Percentiles rank a stretch among this genome's conserved stretches.
phyloP scores from a whole-genome alignment of 2,113 vertebrate species.

The Heptranchias perlo region DNA sequence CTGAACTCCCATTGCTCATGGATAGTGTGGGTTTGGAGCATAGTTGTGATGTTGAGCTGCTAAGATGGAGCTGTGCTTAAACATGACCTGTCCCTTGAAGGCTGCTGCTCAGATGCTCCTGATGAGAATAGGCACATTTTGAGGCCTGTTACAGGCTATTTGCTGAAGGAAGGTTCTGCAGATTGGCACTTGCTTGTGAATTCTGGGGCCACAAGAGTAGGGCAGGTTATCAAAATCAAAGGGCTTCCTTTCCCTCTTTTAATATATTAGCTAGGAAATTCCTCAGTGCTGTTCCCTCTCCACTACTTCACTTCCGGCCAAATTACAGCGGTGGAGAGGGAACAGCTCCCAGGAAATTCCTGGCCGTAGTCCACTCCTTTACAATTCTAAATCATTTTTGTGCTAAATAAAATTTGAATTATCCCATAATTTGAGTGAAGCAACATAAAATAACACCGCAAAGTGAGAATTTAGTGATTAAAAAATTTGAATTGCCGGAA shows the following conservation, averaged over 20 bases:
- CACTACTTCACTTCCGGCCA: not conserved
- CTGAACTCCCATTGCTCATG: not conserved
- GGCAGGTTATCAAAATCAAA: not conserved
- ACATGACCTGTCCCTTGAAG: not conserved
- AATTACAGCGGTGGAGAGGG: too few relatives aligned
- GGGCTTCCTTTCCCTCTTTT: not conserved
- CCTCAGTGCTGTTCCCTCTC: not conserved
- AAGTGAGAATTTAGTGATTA: not conserved
- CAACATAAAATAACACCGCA: not conserved
- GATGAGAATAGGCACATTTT: not conserved
- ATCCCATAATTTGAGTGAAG: not conserved
- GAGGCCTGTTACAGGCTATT: not conserved
- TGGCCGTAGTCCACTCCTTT: too few relatives aligned
- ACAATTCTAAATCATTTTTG: not conserved
- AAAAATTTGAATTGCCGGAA: not conserved
- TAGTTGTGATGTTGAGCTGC: not conserved
- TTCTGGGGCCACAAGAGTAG: not conserved
- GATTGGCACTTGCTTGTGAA: not conserved
- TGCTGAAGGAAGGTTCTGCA: not conserved
- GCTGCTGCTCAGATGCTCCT: not conserved
- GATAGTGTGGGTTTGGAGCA: not conserved
- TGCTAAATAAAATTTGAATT: not conserved
- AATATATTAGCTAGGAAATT: not conserved
- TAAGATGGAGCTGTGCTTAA: not conserved
- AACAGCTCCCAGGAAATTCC: not conserved